A percentile compares a stretch with the other conserved stretches of the same genome.
These are phyloP conservation scores for Hirudo medicinalis DNA, from an alignment of 1,140 invertebrate genomes.

Conservation along the genomic window DNA sequence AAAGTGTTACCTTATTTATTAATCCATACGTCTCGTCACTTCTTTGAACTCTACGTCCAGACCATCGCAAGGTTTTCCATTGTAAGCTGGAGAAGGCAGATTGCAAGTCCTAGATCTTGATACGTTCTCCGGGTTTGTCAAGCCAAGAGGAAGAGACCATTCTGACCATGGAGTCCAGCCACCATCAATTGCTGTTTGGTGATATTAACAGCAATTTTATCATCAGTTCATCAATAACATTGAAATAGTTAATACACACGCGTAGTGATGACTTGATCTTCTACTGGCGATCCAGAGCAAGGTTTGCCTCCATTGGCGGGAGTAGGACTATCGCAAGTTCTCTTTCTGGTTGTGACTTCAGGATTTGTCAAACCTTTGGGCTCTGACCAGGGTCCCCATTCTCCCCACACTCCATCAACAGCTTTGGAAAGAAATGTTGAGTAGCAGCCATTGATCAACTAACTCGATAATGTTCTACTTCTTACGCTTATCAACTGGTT, in stretches of 20 bases:
- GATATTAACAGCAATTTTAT: background rate
- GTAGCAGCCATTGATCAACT: background rate
- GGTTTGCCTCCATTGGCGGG: conserved; percentile 16
- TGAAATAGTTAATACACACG: background rate
- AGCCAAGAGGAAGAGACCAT: conserved; percentile 34
- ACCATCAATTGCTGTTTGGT: conserved; percentile 27
- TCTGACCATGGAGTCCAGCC: conserved; percentile 49
- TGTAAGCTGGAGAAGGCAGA: conserved; percentile 38
- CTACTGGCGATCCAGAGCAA: conserved; percentile 10
- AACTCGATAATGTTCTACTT: background rate
- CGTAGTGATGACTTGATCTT: background rate
- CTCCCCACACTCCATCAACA: conserved; percentile 19
- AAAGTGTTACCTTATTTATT: too few relatives aligned
- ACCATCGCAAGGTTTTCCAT: conserved; percentile 31
- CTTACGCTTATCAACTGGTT: background rate
- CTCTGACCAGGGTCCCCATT: conserved; percentile 15
- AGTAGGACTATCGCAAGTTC: conserved; percentile 21
- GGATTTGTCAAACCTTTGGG: conserved; percentile 10
- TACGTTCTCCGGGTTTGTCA: conserved; percentile 46
- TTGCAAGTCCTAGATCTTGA: conserved; percentile 36
- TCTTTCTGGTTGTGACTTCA: conserved; percentile 10
- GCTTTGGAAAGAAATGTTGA: background rate
- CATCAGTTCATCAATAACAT: too few relatives aligned
- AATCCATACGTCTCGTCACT: background rate
- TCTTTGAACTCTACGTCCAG: background rate